These are phyloP conservation scores for Volucella zonaria DNA, from an alignment of 2,888 invertebrate genomes.

Conservation along the genomic window DNA sequence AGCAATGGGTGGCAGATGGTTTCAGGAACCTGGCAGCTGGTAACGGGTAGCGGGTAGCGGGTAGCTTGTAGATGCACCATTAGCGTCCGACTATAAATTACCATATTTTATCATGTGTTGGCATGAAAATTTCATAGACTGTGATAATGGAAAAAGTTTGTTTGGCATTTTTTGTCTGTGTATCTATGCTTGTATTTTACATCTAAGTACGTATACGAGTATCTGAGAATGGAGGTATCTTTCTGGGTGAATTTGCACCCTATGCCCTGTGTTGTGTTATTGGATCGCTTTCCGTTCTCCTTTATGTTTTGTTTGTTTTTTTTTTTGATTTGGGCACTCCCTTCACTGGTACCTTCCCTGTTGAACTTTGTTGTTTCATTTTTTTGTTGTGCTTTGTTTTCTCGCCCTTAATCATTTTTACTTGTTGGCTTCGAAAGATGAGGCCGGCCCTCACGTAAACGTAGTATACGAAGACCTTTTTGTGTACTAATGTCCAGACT, in stretches of 20 bases:
- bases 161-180: constrained; percentile 42
- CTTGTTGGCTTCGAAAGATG: constrained; percentile 56
- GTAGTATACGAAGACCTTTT: constrained; percentile 39
- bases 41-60: constrained; percentile 6
- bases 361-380: constrained; percentile 42
- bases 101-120: constrained; percentile 75
- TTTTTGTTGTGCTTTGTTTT: constrained; percentile 45
- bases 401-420: constrained; percentile 69
- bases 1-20: neutral
- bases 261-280: constrained; percentile 19
- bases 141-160: constrained; percentile 76
- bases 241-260: neutral
- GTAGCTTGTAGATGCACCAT: constrained; percentile 33
- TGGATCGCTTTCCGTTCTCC: constrained; percentile 26
- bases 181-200: neutral
- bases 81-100: constrained; percentile 75
- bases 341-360: constrained; percentile 39
- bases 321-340: neutral
- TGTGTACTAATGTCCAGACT: constrained; percentile 3
- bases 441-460: constrained; percentile 23
- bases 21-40: neutral
- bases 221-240: neutral
- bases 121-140: constrained; percentile 76
- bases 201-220: no score
- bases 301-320: neutral